phyloP scores from a whole-genome alignment of 2,888 invertebrate species.

The Callinectes sapidus region DNA sequence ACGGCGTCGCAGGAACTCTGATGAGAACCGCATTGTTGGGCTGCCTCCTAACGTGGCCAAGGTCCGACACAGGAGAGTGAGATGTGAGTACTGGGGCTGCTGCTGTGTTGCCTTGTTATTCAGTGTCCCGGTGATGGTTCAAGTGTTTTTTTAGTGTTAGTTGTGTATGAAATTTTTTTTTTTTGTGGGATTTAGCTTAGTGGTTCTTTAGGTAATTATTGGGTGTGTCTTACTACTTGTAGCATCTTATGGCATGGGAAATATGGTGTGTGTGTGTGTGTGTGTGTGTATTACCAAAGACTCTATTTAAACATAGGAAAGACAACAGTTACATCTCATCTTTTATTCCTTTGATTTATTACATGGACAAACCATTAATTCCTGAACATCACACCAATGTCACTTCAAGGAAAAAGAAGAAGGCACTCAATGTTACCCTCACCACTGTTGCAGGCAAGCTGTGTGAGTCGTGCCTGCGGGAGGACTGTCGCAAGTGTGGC shows the following conservation, averaged over 20 bases:
- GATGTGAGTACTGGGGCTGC: constrained; percentile 70
- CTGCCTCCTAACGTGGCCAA: constrained; percentile 70
- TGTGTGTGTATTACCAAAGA: neutral
- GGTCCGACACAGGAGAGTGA: constrained; percentile 68
- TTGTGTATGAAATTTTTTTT: no score
- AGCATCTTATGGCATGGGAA: no score
- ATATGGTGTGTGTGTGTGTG: neutral
- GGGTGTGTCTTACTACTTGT: no score
- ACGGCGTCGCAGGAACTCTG: constrained; percentile 63
- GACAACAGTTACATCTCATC: no score
- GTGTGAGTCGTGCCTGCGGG: constrained; percentile 78
- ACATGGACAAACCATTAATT: neutral
- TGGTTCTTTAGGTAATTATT: no score
- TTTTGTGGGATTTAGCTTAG: no score
- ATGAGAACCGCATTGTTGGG: constrained; percentile 59
- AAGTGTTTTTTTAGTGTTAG: no score
- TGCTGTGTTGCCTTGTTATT: no score
- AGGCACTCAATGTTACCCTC: neutral
- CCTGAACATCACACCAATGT: no score
- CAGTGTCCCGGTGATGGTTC: no score
- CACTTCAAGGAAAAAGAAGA: neutral
- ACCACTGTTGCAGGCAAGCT: constrained; percentile 73
- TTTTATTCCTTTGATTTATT: neutral
- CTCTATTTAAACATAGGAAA: neutral
- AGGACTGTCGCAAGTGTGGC: constrained; percentile 79